Evolutionary conservation across 1,140 invertebrate species (phyloP).

Genomic region (Macrotrachela quadricornifera): DNA sequence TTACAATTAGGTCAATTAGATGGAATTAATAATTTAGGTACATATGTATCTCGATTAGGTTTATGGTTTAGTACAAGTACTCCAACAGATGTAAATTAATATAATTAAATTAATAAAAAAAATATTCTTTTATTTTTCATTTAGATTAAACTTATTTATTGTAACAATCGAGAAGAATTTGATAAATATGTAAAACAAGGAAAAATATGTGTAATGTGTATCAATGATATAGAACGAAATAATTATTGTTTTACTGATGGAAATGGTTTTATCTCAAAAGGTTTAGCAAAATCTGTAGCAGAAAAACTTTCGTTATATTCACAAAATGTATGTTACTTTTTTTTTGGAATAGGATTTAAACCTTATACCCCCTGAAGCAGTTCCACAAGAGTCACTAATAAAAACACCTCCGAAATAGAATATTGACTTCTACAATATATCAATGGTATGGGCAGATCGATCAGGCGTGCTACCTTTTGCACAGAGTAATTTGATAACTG

Average conservation of each 20-base stretch:
- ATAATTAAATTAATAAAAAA: no score
- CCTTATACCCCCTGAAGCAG: no score
- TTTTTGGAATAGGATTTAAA: no score
- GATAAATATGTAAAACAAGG: not conserved
- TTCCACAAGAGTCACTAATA: no score
- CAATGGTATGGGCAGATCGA: no score
- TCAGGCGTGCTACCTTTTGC: no score
- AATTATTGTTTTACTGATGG: conserved; percentile 17
- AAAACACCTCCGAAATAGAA: no score
- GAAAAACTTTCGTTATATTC: not conserved
- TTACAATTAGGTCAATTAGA: conserved; percentile 1
- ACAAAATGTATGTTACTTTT: not conserved
- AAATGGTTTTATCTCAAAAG: conserved; percentile 14
- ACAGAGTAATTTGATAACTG: no score
- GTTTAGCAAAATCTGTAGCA: conserved; percentile 5
- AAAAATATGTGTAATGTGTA: not conserved
- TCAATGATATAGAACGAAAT: conserved; percentile 3
- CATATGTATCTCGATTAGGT: conserved; percentile 4
- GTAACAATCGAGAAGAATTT: not conserved
- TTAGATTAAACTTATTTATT: no score
- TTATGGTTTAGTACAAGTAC: not conserved
- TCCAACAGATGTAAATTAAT: not conserved
- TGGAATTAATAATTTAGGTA: not conserved
- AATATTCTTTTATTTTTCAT: no score
- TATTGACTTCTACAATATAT: no score